Conservation (phyloP, 1,140 invertebrate genomes). For the Drosophila cardini region DNA sequence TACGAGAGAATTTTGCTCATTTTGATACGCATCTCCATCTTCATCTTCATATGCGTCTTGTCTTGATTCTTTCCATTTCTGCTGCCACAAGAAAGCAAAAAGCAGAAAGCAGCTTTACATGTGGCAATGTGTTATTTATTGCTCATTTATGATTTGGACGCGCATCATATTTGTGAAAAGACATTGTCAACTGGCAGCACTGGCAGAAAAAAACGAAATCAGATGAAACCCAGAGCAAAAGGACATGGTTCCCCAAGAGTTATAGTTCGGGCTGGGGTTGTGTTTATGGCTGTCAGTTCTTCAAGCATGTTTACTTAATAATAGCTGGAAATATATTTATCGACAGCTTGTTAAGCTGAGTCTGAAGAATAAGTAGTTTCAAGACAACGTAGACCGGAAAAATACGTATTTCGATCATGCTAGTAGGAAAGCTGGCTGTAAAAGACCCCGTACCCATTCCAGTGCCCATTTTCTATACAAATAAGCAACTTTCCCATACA, state of each 20-base stretch:
- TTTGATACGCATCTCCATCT: neutral
- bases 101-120: conserved; percentile 48
- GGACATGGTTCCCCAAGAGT: conserved; percentile 1
- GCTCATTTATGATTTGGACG: conserved; percentile 81
- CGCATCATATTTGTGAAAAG: conserved; percentile 60
- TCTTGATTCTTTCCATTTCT: conserved; percentile 13
- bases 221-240: conserved; percentile 15
- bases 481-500: too few species aligned
- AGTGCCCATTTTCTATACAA: too few species aligned
- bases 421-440: too few species aligned
- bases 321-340: neutral
- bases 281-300: neutral
- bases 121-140: conserved; percentile 82
- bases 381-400: too few species aligned
- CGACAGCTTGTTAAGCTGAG: neutral
- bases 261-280: neutral
- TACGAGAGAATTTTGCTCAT: conserved; percentile 10
- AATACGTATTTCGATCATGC: too few species aligned
- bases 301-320: neutral
- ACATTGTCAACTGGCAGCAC: conserved; percentile 65
- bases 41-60: conserved; percentile 20
- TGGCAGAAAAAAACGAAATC: too few species aligned
- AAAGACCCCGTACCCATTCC: too few species aligned
- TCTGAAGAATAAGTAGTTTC: neutral
- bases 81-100: conserved; percentile 31